These are phyloP conservation scores for Drosophila bifasciata DNA, from an alignment of 1,140 invertebrate genomes.

Conservation along the genomic window DNA sequence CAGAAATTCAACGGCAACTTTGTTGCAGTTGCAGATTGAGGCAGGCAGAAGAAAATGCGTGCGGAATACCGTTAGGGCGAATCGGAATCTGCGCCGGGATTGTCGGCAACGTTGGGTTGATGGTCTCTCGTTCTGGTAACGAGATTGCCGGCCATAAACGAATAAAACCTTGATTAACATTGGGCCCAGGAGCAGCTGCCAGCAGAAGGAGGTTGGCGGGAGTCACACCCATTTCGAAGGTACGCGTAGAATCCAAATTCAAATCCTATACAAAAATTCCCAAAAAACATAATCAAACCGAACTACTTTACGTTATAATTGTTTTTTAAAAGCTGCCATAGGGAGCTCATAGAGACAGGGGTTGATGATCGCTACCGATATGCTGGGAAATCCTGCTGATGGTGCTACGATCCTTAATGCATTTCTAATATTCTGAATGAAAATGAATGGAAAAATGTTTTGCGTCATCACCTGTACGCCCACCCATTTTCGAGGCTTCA, in stretches of 20 bases:
- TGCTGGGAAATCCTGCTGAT: too few species aligned
- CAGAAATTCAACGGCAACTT: conserved; percentile 26
- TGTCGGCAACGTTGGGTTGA: neutral
- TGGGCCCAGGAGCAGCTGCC: conserved; percentile 1
- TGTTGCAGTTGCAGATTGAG: conserved; percentile 40
- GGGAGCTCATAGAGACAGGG: neutral
- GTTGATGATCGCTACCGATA: too few species aligned
- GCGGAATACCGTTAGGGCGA: conserved; percentile 56
- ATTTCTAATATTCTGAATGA: conserved; percentile 64
- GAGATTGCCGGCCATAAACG: conserved; percentile 64
- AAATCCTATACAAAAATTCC: neutral
- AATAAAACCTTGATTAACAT: conserved; percentile 72
- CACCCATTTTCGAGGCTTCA: neutral
- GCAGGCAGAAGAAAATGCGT: neutral
- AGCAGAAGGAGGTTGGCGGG: conserved; percentile 51
- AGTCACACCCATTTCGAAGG: conserved; percentile 1
- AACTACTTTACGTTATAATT: conserved; percentile 41
- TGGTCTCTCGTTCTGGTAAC: conserved; percentile 42
- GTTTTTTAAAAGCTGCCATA: conserved; percentile 64
- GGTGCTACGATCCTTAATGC: conserved; percentile 55
- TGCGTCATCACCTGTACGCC: conserved; percentile 76
- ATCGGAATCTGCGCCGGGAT: too few species aligned
- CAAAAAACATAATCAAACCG: neutral
- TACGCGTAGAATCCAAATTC: neutral
- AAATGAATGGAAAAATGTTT: conserved; percentile 43